A percentile compares a stretch with the other conserved stretches of the same genome.
phyloP scores from a whole-genome alignment of 2,888 invertebrate species.

The Synergus umbraculus region DNA sequence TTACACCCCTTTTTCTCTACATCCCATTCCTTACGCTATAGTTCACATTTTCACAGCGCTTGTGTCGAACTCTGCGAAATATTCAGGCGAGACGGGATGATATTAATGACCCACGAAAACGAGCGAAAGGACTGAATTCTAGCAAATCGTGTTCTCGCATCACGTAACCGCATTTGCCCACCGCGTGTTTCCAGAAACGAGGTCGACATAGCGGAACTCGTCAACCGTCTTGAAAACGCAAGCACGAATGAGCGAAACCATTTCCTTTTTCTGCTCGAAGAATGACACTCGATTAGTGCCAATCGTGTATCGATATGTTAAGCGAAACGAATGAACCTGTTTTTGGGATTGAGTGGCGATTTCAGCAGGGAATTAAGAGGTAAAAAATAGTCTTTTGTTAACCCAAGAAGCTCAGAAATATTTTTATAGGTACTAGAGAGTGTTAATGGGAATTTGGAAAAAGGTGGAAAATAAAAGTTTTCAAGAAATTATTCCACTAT shows the following conservation, averaged over 20 bases:
- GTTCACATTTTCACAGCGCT: constrained; percentile 39
- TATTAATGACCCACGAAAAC: constrained; percentile 38
- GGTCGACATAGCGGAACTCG: constrained; percentile 9
- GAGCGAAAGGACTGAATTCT: constrained; percentile 38
- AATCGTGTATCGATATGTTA: background rate
- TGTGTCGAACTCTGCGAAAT: constrained; percentile 2
- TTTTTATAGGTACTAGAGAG: no score
- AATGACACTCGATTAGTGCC: constrained; percentile 19
- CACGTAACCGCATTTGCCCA: constrained; percentile 32
- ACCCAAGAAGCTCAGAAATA: background rate
- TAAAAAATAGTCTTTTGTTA: background rate
- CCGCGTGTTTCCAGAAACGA: constrained; percentile 32
- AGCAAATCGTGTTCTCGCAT: constrained; percentile 46
- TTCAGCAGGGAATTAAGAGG: background rate
- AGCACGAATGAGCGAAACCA: constrained; percentile 23
- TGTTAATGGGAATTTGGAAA: no score
- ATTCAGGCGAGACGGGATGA: constrained; percentile 26
- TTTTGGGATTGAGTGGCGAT: background rate
- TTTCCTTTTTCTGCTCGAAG: constrained; percentile 19
- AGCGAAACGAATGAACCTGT: background rate
- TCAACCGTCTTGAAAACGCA: constrained; percentile 20
- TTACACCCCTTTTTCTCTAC: constrained; percentile 17
- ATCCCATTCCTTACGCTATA: constrained; percentile 18
- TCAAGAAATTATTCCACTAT: no score
- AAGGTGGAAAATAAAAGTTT: no score